phyloP scores from a whole-genome alignment of 2,888 invertebrate species.

The Agrotis ipsilon region DNA sequence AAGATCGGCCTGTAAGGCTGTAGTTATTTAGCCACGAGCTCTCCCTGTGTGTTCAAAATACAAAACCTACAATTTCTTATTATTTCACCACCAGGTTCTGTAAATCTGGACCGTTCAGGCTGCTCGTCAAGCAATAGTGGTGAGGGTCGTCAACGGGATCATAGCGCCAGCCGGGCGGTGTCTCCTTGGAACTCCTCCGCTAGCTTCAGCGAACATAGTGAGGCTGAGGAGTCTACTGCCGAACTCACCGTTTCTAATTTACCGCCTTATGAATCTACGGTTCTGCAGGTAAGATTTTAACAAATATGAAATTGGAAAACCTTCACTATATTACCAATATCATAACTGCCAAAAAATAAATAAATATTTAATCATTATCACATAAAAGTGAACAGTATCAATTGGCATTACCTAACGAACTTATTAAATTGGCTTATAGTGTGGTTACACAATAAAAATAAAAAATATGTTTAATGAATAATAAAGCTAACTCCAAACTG shows the following conservation, averaged over 20 bases:
- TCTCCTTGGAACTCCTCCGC: slow-evolving; percentile 89
- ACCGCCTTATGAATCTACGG: slow-evolving; percentile 81
- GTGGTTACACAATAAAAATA: background rate
- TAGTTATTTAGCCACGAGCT: too few relatives aligned
- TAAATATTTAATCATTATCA: background rate
- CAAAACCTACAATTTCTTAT: slow-evolving; percentile 6
- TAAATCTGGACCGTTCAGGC: slow-evolving; percentile 83
- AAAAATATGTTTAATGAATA: background rate
- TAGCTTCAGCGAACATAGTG: slow-evolving; percentile 86
- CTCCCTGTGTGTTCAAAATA: too few relatives aligned
- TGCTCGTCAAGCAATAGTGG: slow-evolving; percentile 86
- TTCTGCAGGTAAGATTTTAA: slow-evolving; percentile 75
- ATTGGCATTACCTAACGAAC: slow-evolving; percentile 15
- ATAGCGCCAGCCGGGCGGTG: slow-evolving; percentile 77
- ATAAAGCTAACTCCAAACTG: background rate
- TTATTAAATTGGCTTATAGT: slow-evolving; percentile 29
- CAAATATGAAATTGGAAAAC: too few relatives aligned
- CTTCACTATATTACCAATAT: too few relatives aligned
- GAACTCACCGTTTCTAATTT: slow-evolving; percentile 87
- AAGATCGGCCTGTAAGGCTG: too few relatives aligned
- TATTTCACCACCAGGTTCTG: slow-evolving; percentile 73
- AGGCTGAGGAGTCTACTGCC: slow-evolving; percentile 78
- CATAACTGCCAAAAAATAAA: too few relatives aligned
- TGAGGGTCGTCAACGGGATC: slow-evolving; percentile 78
- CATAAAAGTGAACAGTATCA: background rate